Percentiles rank a stretch among this genome's conserved stretches.
phyloP scores from a whole-genome alignment of 2,113 vertebrate genomes.

The Lanius ludovicianus region DNA sequence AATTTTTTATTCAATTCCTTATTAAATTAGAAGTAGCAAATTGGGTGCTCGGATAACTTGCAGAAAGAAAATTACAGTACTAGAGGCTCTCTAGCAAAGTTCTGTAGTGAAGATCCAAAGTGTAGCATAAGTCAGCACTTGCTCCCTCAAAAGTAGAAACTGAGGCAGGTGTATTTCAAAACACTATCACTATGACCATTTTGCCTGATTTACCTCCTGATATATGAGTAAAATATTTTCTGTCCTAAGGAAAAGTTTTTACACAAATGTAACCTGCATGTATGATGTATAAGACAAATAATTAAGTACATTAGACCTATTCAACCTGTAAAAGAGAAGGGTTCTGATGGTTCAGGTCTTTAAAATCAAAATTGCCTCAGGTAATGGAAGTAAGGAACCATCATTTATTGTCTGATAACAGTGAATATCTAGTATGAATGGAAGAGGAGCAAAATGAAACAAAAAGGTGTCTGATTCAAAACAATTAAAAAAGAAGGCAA shows the following conservation, averaged over 20 bases:
- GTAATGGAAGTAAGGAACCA: neutral
- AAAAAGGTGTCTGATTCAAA: neutral
- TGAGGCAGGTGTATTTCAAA: neutral
- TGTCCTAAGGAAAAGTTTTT: neutral
- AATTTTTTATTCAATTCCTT: neutral
- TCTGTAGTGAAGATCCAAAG: neutral
- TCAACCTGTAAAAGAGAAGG: neutral
- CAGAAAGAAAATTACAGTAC: neutral
- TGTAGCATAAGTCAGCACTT: neutral
- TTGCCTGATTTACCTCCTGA: neutral
- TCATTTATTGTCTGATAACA: neutral
- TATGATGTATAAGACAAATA: neutral
- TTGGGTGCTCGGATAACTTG: neutral
- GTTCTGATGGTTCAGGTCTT: neutral
- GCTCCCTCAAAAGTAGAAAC: neutral
- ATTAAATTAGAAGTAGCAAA: neutral
- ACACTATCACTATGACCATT: fast-evolving
- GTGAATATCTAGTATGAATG: neutral
- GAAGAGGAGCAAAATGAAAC: neutral
- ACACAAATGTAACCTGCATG: neutral
- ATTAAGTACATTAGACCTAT: neutral
- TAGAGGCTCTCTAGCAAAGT: neutral
- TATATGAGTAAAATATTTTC: neutral
- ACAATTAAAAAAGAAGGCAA: neutral
- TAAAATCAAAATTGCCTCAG: neutral